phyloP scores from a whole-genome alignment of 2,888 invertebrate genomes.

The Branchellion lobata region DNA sequence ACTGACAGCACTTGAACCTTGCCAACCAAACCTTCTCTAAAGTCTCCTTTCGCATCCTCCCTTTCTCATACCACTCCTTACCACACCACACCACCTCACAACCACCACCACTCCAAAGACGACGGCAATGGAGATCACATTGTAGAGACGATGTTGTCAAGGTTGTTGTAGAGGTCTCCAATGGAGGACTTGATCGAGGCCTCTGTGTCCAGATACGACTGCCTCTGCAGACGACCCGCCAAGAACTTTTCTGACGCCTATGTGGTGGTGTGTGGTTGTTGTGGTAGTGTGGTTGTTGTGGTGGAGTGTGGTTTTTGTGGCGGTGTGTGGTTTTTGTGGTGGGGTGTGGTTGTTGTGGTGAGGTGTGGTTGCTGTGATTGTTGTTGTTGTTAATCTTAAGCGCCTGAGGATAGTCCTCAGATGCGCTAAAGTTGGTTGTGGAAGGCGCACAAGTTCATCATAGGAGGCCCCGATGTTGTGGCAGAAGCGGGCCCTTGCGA shows the following conservation, averaged over 20 bases:
- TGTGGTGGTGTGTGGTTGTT: constrained; percentile 56
- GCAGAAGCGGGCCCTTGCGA: too few species aligned
- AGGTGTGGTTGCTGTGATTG: too few species aligned
- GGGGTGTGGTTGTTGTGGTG: too few species aligned
- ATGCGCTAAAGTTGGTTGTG: too few species aligned
- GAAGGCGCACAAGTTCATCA: too few species aligned
- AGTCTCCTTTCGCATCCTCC: too few species aligned
- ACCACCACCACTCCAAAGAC: neutral
- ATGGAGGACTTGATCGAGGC: constrained; percentile 66
- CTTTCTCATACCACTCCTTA: too few species aligned
- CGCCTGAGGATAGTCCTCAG: too few species aligned
- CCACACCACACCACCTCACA: neutral
- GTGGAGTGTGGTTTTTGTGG: neutral
- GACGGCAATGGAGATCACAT: constrained; percentile 41
- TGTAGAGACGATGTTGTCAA: constrained; percentile 56
- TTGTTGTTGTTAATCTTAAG: too few species aligned
- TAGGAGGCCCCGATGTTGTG: too few species aligned
- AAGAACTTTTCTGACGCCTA: constrained; percentile 69
- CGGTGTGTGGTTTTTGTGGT: neutral
- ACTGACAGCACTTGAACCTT: too few species aligned
- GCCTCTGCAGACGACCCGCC: constrained; percentile 67
- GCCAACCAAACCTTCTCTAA: too few species aligned
- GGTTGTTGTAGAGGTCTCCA: constrained; percentile 64
- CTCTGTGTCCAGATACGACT: constrained; percentile 68
- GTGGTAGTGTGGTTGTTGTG: neutral